These are phyloP conservation scores for Drosophila ironensis DNA, from an alignment of 1,140 invertebrate species.

Conservation along the genomic window DNA sequence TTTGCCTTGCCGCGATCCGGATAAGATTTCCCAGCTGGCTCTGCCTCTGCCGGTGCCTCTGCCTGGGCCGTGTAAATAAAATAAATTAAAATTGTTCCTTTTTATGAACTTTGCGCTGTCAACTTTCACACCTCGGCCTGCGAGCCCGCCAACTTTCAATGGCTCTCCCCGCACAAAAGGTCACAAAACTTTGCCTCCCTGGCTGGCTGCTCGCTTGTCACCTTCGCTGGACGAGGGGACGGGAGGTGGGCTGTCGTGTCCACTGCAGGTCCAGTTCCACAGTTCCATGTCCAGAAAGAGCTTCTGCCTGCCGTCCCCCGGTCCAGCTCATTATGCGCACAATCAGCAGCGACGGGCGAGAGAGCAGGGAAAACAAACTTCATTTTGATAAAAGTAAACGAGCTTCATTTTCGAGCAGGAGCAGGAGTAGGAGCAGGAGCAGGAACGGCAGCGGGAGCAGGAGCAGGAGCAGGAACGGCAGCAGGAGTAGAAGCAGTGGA, in stretches of 20 bases:
- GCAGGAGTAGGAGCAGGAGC: background rate
- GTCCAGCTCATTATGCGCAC: slow-evolving; percentile 47
- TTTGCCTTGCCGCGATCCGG: too few species aligned
- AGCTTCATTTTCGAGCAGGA: slow-evolving; percentile 49
- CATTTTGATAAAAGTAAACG: slow-evolving; percentile 67
- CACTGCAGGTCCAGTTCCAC: slow-evolving; percentile 10
- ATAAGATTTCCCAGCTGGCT: too few species aligned
- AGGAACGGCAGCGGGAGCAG: too few species aligned
- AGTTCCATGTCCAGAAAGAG: background rate
- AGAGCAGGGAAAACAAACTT: slow-evolving; percentile 47
- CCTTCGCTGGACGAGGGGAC: too few species aligned
- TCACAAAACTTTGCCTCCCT: slow-evolving; percentile 52
- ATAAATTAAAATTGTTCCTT: slow-evolving; percentile 57
- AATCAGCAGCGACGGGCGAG: slow-evolving; percentile 24
- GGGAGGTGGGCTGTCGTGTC: background rate
- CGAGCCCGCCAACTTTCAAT: slow-evolving; percentile 58
- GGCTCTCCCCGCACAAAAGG: slow-evolving; percentile 41
- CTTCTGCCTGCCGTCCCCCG: background rate
- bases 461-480: too few species aligned
- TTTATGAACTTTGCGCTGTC: slow-evolving; percentile 57
- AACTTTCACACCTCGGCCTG: slow-evolving; percentile 58
- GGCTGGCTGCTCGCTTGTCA: background rate
- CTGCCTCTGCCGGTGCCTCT: background rate
- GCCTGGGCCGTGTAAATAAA: slow-evolving; percentile 42
- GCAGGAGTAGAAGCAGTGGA: too few species aligned